A percentile compares a stretch with the other conserved stretches of the same genome.
Conservation (phyloP, 2,797 vertebrate genomes). For the Chloroceryle amazona region DNA sequence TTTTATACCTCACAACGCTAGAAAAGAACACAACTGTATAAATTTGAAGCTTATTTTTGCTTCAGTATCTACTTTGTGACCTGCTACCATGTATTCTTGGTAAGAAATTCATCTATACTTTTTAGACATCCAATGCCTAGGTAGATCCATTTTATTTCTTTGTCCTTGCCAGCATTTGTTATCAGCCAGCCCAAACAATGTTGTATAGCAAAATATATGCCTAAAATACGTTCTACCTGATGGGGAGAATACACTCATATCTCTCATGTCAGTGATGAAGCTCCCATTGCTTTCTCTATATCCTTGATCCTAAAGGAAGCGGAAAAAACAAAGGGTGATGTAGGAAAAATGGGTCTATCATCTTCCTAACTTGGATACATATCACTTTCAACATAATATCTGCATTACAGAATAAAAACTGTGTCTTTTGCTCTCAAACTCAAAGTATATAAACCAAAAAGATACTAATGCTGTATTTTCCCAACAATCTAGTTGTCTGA, state of each 20-base stretch:
- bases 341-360: not conserved
- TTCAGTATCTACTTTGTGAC: not conserved
- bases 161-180: not conserved
- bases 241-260: not conserved
- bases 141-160: not conserved
- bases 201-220: not conserved
- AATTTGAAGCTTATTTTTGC: not conserved
- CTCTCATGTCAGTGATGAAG: not conserved
- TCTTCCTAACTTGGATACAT: not conserved
- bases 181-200: not conserved
- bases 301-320: not conserved
- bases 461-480: not conserved
- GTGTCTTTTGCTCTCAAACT: not conserved
- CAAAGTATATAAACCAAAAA: not conserved
- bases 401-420: not conserved
- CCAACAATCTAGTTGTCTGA: not conserved
- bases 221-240: not conserved
- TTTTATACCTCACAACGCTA: not conserved
- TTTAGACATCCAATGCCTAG: not conserved
- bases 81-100: not conserved
- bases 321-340: not conserved
- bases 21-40: not conserved
- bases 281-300: not conserved
- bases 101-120: not conserved
- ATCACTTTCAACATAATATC: not conserved